A percentile compares a stretch with the other conserved stretches of the same genome.
Conservation (phyloP, 2,888 invertebrate genomes). For the Ormyrus labotus region DNA sequence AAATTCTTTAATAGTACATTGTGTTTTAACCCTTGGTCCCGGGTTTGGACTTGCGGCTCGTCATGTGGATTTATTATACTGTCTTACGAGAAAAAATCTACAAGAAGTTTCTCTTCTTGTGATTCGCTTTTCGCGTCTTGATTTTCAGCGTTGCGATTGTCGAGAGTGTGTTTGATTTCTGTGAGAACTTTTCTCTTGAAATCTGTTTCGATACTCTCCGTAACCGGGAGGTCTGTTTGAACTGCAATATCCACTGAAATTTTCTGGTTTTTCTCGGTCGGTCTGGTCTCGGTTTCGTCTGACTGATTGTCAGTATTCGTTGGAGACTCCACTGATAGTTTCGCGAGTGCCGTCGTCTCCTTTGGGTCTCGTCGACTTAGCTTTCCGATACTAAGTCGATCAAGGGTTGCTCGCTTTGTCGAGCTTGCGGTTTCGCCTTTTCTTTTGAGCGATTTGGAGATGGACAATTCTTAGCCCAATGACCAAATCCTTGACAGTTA, state of each 20-base stretch:
- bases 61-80: no score
- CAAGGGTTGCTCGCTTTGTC: not conserved
- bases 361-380: not conserved
- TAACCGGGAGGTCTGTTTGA: not conserved
- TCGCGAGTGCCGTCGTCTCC: not conserved
- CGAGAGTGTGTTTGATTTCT: no score
- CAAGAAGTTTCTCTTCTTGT: no score
- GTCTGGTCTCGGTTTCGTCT: not conserved
- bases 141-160: not conserved
- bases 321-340: not conserved
- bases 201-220: not conserved
- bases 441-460: not conserved
- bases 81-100: no score
- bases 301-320: not conserved
- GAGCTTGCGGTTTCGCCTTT: not conserved
- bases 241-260: not conserved
- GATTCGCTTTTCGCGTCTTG: not conserved
- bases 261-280: not conserved
- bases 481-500: not conserved
- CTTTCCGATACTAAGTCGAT: not conserved
- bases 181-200: not conserved
- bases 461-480: not conserved
- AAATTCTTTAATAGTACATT: no score
- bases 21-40: no score
- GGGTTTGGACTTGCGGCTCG: no score